These are phyloP conservation scores for Nibea coibor DNA, from an alignment of 2,113 vertebrate genomes.

Conservation along the genomic window DNA sequence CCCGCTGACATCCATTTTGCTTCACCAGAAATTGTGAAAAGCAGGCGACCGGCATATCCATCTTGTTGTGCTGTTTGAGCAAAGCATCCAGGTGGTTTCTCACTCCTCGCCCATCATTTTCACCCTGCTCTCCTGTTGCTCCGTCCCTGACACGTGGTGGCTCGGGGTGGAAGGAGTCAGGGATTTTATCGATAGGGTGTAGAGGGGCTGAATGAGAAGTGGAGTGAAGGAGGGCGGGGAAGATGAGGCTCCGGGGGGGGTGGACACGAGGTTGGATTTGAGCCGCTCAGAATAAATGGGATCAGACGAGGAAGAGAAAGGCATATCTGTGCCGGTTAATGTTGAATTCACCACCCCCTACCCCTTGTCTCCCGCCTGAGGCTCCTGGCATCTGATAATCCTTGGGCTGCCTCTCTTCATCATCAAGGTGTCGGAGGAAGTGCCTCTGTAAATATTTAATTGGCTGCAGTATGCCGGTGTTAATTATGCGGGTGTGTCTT, in stretches of 20 bases:
- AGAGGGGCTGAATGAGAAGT: slow-evolving; percentile 28
- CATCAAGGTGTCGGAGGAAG: slow-evolving; percentile 80
- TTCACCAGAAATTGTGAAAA: slow-evolving; percentile 58
- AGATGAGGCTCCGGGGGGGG: slow-evolving; percentile 36
- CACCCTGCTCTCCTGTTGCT: slow-evolving; percentile 56
- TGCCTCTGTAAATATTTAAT: slow-evolving; percentile 86
- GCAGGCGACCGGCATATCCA: slow-evolving; percentile 64
- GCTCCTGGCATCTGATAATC: slow-evolving; percentile 79
- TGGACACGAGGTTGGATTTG: slow-evolving; percentile 60
- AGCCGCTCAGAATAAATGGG: slow-evolving; percentile 80
- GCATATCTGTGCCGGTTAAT: slow-evolving; percentile 79
- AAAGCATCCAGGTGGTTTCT: slow-evolving; percentile 72
- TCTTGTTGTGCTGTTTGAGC: slow-evolving; percentile 67
- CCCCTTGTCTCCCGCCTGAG: slow-evolving; percentile 67
- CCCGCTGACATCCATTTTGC: slow-evolving; percentile 70
- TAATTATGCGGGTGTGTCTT: slow-evolving; percentile 81
- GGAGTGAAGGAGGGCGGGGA: slow-evolving; percentile 12
- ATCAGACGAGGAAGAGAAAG: slow-evolving; percentile 76
- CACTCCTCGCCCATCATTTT: slow-evolving; percentile 64
- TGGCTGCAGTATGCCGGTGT: slow-evolving; percentile 80
- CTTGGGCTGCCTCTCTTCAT: slow-evolving; percentile 77
- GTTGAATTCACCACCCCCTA: slow-evolving; percentile 77
- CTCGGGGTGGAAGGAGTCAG: slow-evolving; percentile 46
- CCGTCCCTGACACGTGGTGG: slow-evolving; percentile 61
- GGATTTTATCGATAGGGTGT: slow-evolving; percentile 40